Evolutionary conservation across 2,113 vertebrate species (phyloP), one percentile per base, ranked within the genome.

Genomic region (Nannospalax galili): DNA sequence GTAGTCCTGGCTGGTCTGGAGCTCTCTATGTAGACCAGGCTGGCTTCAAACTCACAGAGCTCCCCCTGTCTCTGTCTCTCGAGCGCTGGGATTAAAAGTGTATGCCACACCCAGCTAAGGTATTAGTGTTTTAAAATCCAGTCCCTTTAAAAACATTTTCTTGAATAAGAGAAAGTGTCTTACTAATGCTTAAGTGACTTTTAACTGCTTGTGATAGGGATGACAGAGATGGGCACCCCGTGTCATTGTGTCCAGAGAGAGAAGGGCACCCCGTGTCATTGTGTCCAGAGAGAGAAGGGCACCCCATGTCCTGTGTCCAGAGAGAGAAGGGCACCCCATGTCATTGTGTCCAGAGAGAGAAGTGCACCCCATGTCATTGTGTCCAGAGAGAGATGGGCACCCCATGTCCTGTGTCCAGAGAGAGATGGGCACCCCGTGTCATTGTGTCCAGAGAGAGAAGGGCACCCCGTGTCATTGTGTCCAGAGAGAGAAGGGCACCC

Each of bases 401-500:
- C 97, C 37, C 14, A 19, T 20, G 26, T 40, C 7, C 16, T 16
- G n/a, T n/a, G n/a, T n/a, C n/a, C n/a, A n/a, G n/a, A n/a, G n/a
- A 95, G 97, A 95, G 95, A n/a, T 81, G 95, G 95, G 70, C 72
- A 62, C 90, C 97, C 37, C 14, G 19, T 20, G 26, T 40, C 7
- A 28, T 16, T n/a, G n/a, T n/a, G n/a, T n/a, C n/a, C n/a, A n/a
- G n/a, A n/a, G n/a, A 95, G 97, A 95, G 95, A n/a, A 79, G 95
- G 95, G 70, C 72, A 62, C 90, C 97, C 37, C 14, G 19, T 20
- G 26, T 40, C 7, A 28, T 16, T n/a, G n/a, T n/a, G n/a, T n/a
- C n/a, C n/a, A n/a, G n/a, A n/a, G n/a, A 95, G 97, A 95, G 95
- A n/a, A 79, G 95, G 95, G 70, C 72, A 62, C 90, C 97, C 37